These are phyloP conservation scores for Metellina segmentata DNA, from an alignment of 2,888 invertebrate genomes.

Conservation along the genomic window DNA sequence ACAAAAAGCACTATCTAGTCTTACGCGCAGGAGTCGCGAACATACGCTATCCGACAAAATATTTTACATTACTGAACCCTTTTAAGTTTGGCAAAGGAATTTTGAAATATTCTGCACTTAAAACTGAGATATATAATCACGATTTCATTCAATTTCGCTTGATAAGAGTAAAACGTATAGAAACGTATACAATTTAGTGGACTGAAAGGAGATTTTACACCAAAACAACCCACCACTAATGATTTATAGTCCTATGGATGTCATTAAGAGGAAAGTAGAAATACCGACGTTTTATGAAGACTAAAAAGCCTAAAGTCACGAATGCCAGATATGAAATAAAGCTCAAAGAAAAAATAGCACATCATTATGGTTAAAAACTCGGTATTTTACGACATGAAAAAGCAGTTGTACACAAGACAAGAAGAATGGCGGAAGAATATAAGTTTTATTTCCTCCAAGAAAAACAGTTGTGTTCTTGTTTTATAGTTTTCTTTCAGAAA, in stretches of 20 bases:
- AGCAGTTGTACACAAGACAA: not conserved
- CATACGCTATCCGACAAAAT: too few species aligned
- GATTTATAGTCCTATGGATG: not conserved
- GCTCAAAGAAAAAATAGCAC: slow-evolving; percentile 6
- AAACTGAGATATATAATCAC: too few species aligned
- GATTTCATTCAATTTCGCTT: too few species aligned
- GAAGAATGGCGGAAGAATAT: not conserved
- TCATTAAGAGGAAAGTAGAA: slow-evolving; percentile 8
- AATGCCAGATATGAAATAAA: slow-evolving; percentile 11
- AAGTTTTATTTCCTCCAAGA: slow-evolving; percentile 16
- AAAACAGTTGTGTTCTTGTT: not conserved
- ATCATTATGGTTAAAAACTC: slow-evolving; percentile 24
- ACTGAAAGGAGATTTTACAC: not conserved
- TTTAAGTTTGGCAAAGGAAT: too few species aligned
- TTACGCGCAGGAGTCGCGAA: too few species aligned
- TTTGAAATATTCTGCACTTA: too few species aligned
- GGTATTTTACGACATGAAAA: slow-evolving; percentile 11
- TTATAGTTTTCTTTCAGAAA: not conserved
- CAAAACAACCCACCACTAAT: not conserved
- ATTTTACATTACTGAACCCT: too few species aligned
- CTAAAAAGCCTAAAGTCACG: not conserved
- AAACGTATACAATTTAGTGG: not conserved
- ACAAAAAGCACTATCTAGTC: too few species aligned
- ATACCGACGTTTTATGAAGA: slow-evolving; percentile 1
- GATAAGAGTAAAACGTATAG: too few species aligned